These are phyloP conservation scores for Odontomachus brunneus DNA, from an alignment of 1,140 invertebrate genomes.

Conservation along the genomic window DNA sequence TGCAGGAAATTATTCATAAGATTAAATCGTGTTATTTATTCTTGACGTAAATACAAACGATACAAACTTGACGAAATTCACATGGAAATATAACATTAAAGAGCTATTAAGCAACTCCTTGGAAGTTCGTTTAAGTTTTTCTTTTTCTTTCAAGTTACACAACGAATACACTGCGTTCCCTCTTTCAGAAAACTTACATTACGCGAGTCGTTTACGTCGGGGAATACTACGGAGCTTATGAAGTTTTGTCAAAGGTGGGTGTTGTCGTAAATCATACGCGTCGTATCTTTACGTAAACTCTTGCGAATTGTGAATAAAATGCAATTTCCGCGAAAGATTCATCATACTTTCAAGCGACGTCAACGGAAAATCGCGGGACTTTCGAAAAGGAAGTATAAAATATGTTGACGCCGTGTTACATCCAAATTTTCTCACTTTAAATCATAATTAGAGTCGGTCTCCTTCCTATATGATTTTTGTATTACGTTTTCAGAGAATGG, in stretches of 20 bases:
- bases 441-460: neutral
- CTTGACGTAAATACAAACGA: no score
- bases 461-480: neutral
- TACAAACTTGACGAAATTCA: neutral
- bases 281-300: constrained; percentile 12
- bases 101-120: neutral
- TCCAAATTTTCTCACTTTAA: neutral
- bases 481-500: constrained; percentile 62
- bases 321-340: neutral
- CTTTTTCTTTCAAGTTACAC: constrained; percentile 10
- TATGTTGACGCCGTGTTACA: neutral
- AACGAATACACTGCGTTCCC: constrained; percentile 17
- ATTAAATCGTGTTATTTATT: neutral
- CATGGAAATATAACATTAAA: neutral
- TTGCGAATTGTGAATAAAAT: neutral
- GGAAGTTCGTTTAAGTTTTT: no score
- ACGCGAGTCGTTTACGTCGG: constrained; percentile 75
- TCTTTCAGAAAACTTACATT: constrained; percentile 65
- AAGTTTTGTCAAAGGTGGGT: constrained; percentile 67
- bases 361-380: neutral
- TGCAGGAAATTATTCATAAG: neutral
- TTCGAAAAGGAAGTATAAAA: no score
- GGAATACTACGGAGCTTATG: constrained; percentile 54
- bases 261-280: constrained; percentile 3
- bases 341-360: neutral